phyloP scores from a whole-genome alignment of 2,888 invertebrate species.

The Cephus runcator region DNA sequence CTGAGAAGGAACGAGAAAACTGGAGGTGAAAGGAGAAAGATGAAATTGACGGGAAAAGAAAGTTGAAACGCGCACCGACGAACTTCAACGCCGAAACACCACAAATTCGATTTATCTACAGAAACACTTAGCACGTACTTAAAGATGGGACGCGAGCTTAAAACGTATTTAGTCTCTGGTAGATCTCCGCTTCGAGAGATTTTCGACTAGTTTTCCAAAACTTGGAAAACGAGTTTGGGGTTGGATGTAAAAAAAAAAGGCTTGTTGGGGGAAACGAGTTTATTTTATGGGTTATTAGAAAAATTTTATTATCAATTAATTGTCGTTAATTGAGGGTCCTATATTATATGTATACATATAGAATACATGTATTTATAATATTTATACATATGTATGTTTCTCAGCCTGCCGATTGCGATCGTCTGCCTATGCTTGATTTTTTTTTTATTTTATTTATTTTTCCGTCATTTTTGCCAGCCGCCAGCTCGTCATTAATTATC shows the following conservation, averaged over 20 bases:
- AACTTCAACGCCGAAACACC: background rate
- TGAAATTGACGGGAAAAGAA: constrained; percentile 2
- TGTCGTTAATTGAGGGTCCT: too few species aligned
- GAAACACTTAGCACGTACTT: constrained; percentile 15
- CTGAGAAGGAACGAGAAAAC: constrained; percentile 3
- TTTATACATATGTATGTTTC: background rate
- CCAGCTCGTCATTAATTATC: constrained; percentile 42
- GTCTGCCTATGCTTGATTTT: background rate
- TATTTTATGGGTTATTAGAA: too few species aligned
- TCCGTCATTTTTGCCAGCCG: constrained; percentile 13
- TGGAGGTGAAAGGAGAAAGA: background rate
- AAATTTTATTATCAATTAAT: too few species aligned
- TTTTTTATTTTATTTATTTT: constrained; percentile 10
- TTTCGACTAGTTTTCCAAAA: background rate
- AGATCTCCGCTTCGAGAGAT: background rate
- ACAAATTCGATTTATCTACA: constrained; percentile 14
- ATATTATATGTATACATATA: background rate
- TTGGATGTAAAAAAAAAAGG: too few species aligned
- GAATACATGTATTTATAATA: too few species aligned
- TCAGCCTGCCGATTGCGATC: background rate
- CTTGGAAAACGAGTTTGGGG: too few species aligned
- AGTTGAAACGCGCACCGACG: background rate
- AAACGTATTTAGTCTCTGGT: constrained; percentile 19
- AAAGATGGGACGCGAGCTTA: background rate
- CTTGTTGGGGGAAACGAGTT: too few species aligned